phyloP scores from a whole-genome alignment of 2,888 invertebrate genomes.

The Anoncus sp. region DNA sequence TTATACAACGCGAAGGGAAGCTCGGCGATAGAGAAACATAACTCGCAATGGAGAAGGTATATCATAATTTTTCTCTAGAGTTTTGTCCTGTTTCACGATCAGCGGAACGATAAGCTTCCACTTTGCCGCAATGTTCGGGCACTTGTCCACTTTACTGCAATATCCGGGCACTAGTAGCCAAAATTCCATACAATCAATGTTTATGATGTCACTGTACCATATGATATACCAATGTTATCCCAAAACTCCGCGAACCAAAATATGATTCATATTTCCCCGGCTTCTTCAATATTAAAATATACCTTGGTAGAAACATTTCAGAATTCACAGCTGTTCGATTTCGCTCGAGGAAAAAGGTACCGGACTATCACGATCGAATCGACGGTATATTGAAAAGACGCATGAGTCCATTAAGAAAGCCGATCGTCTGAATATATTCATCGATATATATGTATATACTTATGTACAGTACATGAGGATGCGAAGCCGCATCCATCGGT shows the following conservation, averaged over 20 bases:
- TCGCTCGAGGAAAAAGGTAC: constrained; percentile 18
- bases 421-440: constrained; percentile 35
- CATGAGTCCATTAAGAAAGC: constrained; percentile 59
- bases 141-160: too few species aligned
- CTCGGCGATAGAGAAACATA: not conserved
- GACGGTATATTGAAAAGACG: constrained; percentile 55
- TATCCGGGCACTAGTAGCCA: too few species aligned
- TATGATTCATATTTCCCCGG: too few species aligned
- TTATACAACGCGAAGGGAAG: not conserved
- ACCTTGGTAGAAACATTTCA: constrained; percentile 12
- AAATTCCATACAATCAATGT: too few species aligned
- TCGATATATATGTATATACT: not conserved
- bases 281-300: not conserved
- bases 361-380: constrained; percentile 36
- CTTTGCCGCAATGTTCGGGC: not conserved
- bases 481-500: constrained; percentile 43
- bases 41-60: not conserved
- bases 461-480: constrained; percentile 7
- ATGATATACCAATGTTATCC: not conserved
- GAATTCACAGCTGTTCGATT: constrained; percentile 31
- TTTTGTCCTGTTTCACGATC: not conserved
- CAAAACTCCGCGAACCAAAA: not conserved
- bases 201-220: too few species aligned
- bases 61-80: too few species aligned
- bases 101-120: not conserved